Evolutionary conservation across 2,888 invertebrate genomes (phyloP).

Genomic region (Cerceris ruficornis): DNA sequence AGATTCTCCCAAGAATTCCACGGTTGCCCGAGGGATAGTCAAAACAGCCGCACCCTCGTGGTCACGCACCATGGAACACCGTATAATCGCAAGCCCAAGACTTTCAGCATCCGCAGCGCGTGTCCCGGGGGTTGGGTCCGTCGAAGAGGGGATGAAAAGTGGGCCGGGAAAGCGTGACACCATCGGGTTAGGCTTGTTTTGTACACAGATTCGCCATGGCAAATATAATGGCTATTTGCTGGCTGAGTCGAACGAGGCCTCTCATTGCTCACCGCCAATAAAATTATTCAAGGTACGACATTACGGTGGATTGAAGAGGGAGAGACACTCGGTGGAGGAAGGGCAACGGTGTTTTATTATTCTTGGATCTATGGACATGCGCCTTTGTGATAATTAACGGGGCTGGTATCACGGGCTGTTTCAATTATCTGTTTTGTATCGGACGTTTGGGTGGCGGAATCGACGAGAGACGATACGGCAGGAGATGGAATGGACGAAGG

Average conservation of each 20-base stretch:
- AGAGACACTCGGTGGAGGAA: not conserved
- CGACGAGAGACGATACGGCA: constrained; percentile 28
- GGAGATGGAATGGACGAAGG: not conserved
- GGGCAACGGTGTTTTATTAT: not conserved
- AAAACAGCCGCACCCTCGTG: constrained; percentile 73
- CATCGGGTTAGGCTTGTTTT: constrained; percentile 77
- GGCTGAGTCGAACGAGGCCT: constrained; percentile 43
- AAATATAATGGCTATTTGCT: constrained; percentile 78
- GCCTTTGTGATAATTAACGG: constrained; percentile 15
- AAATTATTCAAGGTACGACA: constrained; percentile 80
- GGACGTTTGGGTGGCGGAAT: constrained; percentile 18
- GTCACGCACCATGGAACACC: constrained; percentile 49
- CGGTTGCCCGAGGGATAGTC: constrained; percentile 67
- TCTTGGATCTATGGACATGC: constrained; percentile 9
- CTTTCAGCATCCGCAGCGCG: constrained; percentile 39
- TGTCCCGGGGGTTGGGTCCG: constrained; percentile 53
- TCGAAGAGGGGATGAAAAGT: constrained; percentile 30
- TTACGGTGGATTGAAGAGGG: constrained; percentile 64
- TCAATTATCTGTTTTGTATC: constrained; percentile 73
- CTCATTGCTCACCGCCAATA: constrained; percentile 71
- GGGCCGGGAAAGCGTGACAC: constrained; percentile 66
- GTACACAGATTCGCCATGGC: constrained; percentile 77
- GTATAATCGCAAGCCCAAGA: constrained; percentile 38
- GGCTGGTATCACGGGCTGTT: constrained; percentile 69
- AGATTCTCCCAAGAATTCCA: constrained; percentile 26